phyloP scores from a whole-genome alignment of 2,888 invertebrate genomes.

The Euzetes globulus region DNA sequence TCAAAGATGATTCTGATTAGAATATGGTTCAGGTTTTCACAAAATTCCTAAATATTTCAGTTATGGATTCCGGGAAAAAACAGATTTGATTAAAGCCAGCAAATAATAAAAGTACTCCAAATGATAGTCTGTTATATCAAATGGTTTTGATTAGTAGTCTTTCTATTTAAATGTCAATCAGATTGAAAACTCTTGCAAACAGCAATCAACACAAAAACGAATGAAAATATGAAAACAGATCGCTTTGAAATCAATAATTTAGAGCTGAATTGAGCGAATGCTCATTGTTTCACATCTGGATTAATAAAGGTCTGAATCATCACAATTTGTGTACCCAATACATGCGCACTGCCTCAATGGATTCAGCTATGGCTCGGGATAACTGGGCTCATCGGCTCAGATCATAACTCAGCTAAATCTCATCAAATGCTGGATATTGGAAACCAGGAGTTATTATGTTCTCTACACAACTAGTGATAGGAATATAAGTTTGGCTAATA shows the following conservation, averaged over 20 bases:
- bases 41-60: not conserved
- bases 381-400: not conserved
- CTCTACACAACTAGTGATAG: not conserved
- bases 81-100: not conserved
- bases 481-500: not conserved
- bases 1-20: not conserved
- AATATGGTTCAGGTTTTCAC: not conserved
- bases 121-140: no score
- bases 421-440: not conserved
- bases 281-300: constrained; percentile 19
- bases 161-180: no score
- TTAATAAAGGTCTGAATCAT: constrained; percentile 19
- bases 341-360: not conserved
- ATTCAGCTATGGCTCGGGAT: not conserved
- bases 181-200: no score
- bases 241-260: not conserved
- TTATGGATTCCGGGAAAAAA: not conserved
- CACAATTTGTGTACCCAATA: not conserved
- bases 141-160: no score
- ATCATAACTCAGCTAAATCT: constrained; percentile 7
- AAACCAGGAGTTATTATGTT: not conserved
- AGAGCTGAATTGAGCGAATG: not conserved
- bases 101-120: no score
- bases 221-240: not conserved
- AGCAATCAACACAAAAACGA: no score